Base-by-base conservation (phyloP, 2,888 invertebrate species). In the Volucella inflata region DNA sequence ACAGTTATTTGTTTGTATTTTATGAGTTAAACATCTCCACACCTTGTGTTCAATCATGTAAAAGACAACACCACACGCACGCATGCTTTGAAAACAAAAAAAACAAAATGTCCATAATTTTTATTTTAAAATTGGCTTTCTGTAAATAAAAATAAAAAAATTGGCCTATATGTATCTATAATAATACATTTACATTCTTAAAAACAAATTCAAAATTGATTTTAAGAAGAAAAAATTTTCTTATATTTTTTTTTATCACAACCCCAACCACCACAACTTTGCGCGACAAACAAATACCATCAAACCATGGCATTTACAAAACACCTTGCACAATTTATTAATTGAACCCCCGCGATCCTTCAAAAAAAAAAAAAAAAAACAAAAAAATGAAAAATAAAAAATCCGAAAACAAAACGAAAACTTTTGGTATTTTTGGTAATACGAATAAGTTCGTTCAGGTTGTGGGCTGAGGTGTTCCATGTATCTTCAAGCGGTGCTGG, bases 381-480 rank as follows among this genome's bases (percentile, higher is more conserved):
- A 75, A 77, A 82, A 72, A 87, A 72, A 78, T 70, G 65, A 70
- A 71, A 59, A 65, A 68, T 53, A 74, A 42, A 30, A 44, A 12
- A 17, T 50, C 65, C 71, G 83, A 60, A 77, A 84, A 76, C 62
- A 72, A 67, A 80, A 82, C 76, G 81, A 81, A 83, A 76, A 75
- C 62, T 72, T 46, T 85, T 78, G 72, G 68, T 84, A 80, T 68
- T 50, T 79, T 80, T 88, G 88, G 87, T 88, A 88, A 89, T 87
- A 88, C 87, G 71, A 87, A 88, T 89, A 90, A 92, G 92, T 92
- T 92, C 92, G 90, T 93, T 90, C 94, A 97, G 99, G 94, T 94
- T 99, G 91, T 99, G 99, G 99, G 99, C 98, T 89, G 99, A 99
- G 93, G 98, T 99, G 90, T 99, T 98, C 93, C 98, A 98, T 93